Percentiles rank a stretch among this genome's conserved stretches.
Conservation (phyloP, 2,888 invertebrate species). For the Pollenia angustigena region DNA sequence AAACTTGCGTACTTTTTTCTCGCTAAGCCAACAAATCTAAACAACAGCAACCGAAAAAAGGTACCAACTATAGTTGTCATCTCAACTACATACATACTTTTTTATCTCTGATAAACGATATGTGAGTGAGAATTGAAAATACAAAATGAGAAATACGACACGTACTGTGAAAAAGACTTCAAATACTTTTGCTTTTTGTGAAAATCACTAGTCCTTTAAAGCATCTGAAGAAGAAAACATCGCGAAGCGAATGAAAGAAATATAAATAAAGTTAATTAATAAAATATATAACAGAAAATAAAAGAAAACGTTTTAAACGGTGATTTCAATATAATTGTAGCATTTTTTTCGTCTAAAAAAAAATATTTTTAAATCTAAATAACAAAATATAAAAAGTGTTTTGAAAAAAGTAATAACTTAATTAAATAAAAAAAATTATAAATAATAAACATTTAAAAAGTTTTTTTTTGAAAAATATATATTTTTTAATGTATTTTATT, state of each 20-base stretch:
- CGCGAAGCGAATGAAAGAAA: constrained; percentile 62
- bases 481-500: neutral
- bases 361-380: constrained; percentile 11
- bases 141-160: constrained; percentile 67
- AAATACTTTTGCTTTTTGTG: constrained; percentile 73
- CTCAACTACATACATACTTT: constrained; percentile 28
- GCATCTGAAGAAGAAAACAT: constrained; percentile 73
- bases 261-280: constrained; percentile 27
- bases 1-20: constrained; percentile 34
- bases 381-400: constrained; percentile 36
- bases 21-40: neutral
- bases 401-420: neutral
- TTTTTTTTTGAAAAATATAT: too few relatives aligned
- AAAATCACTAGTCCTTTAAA: constrained; percentile 73
- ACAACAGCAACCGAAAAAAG: neutral
- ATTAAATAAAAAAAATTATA: constrained; percentile 5
- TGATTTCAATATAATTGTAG: constrained; percentile 31
- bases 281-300: constrained; percentile 50
- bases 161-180: constrained; percentile 71
- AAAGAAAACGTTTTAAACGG: constrained; percentile 52
- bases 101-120: constrained; percentile 60
- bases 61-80: constrained; percentile 28
- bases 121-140: constrained; percentile 53
- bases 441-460: neutral
- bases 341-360: constrained; percentile 15